Conservation (phyloP, 2,113 vertebrate genomes). For the Lamprologus lemairii region DNA sequence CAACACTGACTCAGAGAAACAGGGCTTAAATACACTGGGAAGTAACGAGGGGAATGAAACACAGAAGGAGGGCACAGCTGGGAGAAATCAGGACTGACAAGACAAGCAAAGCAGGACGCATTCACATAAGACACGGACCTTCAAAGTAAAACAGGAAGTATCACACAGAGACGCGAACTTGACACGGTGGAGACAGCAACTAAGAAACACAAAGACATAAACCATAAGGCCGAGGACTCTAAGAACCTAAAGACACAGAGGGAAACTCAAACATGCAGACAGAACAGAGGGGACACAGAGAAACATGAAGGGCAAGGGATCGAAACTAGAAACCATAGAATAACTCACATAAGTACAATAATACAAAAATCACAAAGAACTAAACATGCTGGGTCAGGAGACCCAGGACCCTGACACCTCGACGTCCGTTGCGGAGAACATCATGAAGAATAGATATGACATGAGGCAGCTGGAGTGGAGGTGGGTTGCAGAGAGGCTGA, state of each 20-base stretch:
- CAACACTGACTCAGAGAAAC: too few relatives aligned
- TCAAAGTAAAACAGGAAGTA: too few relatives aligned
- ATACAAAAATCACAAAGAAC: background rate
- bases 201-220: too few relatives aligned
- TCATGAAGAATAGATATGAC: background rate
- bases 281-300: background rate
- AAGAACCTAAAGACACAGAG: accelerated
- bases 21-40: accelerated
- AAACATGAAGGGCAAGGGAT: background rate
- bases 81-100: accelerated
- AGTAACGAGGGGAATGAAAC: too few relatives aligned
- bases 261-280: too few relatives aligned
- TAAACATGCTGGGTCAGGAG: too few relatives aligned
- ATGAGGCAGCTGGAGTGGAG: accelerated
- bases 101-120: too few relatives aligned
- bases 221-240: too few relatives aligned
- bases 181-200: too few relatives aligned
- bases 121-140: too few relatives aligned
- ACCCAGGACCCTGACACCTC: background rate
- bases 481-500: background rate
- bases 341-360: background rate
- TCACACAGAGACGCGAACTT: too few relatives aligned
- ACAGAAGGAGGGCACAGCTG: too few relatives aligned
- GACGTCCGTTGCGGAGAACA: accelerated
- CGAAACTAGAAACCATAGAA: background rate